Evolutionary conservation across 2,888 invertebrate genomes (phyloP).

Genomic region (Acrocyrtus sp.): DNA sequence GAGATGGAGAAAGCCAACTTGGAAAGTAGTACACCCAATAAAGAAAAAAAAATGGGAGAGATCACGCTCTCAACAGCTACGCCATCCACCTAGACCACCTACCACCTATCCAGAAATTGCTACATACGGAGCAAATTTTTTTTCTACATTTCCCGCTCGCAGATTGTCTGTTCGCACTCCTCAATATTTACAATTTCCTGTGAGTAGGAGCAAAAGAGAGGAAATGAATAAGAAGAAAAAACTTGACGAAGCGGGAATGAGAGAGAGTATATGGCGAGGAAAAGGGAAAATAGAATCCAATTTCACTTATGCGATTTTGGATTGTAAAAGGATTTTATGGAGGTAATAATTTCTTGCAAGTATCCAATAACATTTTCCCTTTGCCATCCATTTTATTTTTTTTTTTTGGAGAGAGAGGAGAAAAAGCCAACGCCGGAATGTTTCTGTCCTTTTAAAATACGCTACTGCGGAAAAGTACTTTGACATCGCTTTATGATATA

Average conservation of each 20-base stretch:
- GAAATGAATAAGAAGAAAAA: neutral
- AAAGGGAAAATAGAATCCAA: slow-evolving; percentile 45
- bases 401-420: neutral
- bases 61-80: neutral
- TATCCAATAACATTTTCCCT: slow-evolving; percentile 44
- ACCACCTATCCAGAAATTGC: neutral
- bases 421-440: neutral
- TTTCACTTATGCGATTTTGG: slow-evolving; percentile 50
- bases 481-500: neutral
- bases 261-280: neutral
- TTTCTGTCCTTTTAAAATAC: no score
- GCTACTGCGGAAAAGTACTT: neutral
- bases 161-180: neutral
- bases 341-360: slow-evolving; percentile 48
- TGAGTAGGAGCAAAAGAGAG: no score
- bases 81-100: neutral
- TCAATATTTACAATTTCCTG: neutral
- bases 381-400: slow-evolving; percentile 7
- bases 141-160: no score
- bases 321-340: slow-evolving; percentile 52
- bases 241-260: neutral
- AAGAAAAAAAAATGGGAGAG: neutral
- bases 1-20: neutral
- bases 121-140: no score
- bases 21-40: no score